These are phyloP conservation scores for Cyprinus carpio DNA, from an alignment of 2,113 vertebrate genomes.

Conservation along the genomic window DNA sequence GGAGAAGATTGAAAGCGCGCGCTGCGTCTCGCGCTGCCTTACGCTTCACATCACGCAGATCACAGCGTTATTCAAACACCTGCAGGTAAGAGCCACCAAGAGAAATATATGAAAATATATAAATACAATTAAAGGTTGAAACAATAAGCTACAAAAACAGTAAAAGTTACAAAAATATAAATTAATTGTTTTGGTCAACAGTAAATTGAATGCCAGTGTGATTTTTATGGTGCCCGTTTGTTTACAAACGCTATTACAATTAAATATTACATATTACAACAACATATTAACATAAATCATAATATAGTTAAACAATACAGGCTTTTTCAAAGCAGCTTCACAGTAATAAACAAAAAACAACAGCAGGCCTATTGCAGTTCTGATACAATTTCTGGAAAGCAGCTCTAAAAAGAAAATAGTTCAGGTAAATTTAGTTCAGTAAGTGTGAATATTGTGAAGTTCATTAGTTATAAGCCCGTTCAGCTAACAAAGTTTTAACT, in stretches of 20 bases:
- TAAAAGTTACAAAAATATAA: neutral
- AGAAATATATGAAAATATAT: neutral
- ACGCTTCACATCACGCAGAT: constrained; percentile 79
- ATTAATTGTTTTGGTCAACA: neutral
- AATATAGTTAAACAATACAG: neutral
- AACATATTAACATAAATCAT: neutral
- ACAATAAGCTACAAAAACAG: neutral
- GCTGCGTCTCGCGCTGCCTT: constrained; percentile 78
- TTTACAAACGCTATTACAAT: neutral
- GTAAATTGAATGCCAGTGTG: neutral
- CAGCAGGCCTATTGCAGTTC: neutral
- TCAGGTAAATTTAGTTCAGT: no score
- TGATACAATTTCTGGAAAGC: neutral
- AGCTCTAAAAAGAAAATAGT: neutral
- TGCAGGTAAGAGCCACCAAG: constrained; percentile 69
- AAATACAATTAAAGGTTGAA: neutral
- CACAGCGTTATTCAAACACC: constrained; percentile 70
- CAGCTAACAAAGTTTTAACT: neutral
- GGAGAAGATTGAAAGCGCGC: constrained; percentile 72
- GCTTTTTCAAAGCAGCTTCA: neutral
- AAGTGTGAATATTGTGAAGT: neutral
- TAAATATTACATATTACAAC: no score
- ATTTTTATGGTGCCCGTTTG: no score
- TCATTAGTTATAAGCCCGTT: neutral
- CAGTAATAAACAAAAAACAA: neutral